Conservation (phyloP, 2,113 vertebrate species). For the Heliornis fulica region DNA sequence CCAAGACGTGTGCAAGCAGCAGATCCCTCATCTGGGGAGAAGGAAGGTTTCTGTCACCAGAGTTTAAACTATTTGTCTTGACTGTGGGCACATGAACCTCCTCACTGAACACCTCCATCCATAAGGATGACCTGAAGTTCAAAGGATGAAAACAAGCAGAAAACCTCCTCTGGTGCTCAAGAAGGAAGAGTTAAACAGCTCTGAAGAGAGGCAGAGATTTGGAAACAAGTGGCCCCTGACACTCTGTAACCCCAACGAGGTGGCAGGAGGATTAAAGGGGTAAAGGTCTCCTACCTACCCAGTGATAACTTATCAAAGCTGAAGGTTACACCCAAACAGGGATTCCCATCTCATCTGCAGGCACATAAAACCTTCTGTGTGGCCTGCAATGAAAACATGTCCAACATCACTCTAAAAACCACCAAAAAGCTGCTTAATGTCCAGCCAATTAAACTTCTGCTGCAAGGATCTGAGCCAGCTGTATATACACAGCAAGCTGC, state of each 20-base stretch:
- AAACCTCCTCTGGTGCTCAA: background rate
- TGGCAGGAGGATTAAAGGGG: background rate
- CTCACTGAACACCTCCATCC: too few relatives aligned
- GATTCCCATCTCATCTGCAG: background rate
- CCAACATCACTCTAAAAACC: background rate
- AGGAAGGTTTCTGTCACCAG: background rate
- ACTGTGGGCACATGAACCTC: background rate
- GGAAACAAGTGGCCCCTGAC: background rate
- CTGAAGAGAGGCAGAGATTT: background rate
- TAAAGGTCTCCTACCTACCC: background rate
- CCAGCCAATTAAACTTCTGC: background rate
- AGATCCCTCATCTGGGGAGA: fast-evolving
- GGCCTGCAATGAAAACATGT: background rate
- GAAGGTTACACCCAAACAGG: background rate
- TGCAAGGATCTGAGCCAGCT: background rate
- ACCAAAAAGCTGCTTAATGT: background rate
- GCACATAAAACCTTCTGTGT: fast-evolving
- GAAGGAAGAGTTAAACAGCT: background rate
- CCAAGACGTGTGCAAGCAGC: background rate
- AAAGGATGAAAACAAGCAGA: background rate
- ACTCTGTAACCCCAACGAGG: background rate
- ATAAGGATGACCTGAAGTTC: background rate
- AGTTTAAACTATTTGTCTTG: background rate
- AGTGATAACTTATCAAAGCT: background rate
- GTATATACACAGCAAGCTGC: background rate